phyloP scores from a whole-genome alignment of 64 coral and sea anemone genomes.

The Stichodactyla helianthus region DNA sequence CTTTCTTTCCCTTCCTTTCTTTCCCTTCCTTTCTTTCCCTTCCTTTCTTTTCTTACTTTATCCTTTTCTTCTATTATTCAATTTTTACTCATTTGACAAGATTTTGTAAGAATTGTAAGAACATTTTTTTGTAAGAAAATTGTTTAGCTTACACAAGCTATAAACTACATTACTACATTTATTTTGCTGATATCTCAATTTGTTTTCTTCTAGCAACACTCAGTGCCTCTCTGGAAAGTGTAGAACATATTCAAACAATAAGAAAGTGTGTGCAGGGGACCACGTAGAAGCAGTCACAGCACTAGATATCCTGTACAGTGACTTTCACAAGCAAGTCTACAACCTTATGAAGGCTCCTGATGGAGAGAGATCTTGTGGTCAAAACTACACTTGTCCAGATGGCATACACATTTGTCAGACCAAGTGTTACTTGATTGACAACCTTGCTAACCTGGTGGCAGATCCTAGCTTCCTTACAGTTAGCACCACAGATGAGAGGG shows the following conservation, averaged over 20 bases:
- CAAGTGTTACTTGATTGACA: constrained; percentile 95
- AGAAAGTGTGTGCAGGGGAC: constrained; percentile 70
- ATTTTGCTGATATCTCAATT: no score
- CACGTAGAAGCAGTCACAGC: constrained; percentile 92
- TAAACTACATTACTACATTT: no score
- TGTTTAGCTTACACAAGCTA: no score
- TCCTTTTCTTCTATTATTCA: not conserved
- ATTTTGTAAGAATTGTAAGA: not conserved
- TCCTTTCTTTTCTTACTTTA: not conserved
- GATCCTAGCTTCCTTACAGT: constrained; percentile 89
- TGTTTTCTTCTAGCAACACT: constrained; percentile 31
- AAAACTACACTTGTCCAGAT: constrained; percentile 85
- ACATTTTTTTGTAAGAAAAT: no score
- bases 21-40: not conserved
- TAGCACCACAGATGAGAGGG: constrained; percentile 92
- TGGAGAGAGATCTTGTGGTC: constrained; percentile 72
- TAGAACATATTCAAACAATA: constrained; percentile 45
- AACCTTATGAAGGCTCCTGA: constrained; percentile 56
- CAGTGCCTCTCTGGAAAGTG: constrained; percentile 92
- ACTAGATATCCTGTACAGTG: constrained; percentile 85
- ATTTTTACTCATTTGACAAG: not conserved
- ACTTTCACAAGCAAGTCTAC: constrained; percentile 89
- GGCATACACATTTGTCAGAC: constrained; percentile 85
- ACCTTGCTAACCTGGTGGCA: constrained; percentile 90
- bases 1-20: no score